Percentiles rank a stretch among this genome's conserved stretches.
Conservation (phyloP, 2,113 vertebrate species). For the Cyphotilapia sp. region DNA sequence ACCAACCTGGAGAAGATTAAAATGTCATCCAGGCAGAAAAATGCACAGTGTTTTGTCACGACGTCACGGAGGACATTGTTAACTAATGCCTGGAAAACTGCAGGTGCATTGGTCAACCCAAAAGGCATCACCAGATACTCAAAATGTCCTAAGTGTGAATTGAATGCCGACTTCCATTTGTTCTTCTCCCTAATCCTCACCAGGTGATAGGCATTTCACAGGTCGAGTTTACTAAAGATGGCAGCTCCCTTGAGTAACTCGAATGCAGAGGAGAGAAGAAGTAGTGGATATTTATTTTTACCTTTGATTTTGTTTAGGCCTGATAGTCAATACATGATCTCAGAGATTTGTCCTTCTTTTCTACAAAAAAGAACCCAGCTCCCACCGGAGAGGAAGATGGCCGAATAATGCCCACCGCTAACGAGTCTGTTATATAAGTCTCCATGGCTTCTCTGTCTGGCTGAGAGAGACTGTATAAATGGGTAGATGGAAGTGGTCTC, state of each 20-base stretch:
- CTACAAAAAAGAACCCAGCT: not conserved
- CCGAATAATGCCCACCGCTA: not conserved
- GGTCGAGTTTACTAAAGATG: not conserved
- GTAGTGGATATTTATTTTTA: not conserved
- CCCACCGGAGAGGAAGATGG: not conserved
- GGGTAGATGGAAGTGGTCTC: not conserved
- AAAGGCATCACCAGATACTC: not conserved
- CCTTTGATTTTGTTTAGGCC: not conserved
- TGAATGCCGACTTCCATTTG: not conserved
- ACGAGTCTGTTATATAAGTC: not conserved
- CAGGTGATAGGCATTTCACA: not conserved
- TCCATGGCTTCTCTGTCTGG: not conserved
- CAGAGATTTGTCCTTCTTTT: not conserved
- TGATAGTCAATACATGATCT: not conserved
- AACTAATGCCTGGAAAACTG: not conserved
- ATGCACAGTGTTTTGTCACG: not conserved
- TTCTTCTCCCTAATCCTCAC: not conserved
- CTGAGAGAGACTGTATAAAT: not conserved
- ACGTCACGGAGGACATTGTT: not conserved
- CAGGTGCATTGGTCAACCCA: not conserved
- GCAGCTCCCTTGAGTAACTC: not conserved
- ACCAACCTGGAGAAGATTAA: not conserved
- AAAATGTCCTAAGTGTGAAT: not conserved
- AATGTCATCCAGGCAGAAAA: not conserved
- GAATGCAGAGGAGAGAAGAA: not conserved